Evolutionary conservation across 2,797 vertebrate species (phyloP), one percentile per base, ranked within the genome.

Genomic region (Cossypha polioptera): DNA sequence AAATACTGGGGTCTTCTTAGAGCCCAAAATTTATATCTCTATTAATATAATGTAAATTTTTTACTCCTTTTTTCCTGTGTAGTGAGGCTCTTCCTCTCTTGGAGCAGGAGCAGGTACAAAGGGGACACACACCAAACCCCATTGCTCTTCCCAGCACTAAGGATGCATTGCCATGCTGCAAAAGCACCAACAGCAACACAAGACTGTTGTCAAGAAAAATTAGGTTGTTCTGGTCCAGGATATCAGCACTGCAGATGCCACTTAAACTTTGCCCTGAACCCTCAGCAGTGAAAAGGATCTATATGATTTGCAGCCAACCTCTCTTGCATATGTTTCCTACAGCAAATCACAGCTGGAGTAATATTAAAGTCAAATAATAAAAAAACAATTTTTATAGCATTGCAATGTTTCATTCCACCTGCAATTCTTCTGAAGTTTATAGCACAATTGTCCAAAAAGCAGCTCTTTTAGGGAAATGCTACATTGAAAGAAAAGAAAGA

Each of bases 61-160:
- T 76, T 77, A 11, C 7, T 62, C 3, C 13, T 36, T 78, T 87
- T 2, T n/a, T 47, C 24, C 10, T 57, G 6, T 12, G 7, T 57
- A 36, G 3, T 0, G 0, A 67, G 9, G 12, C 50, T 25, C 35
- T 69, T 51, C 24, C 17, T 51, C 16, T 68, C 25, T 51, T 19
- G 31, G 38, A 81, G 20, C 5, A 53, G 18, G 5, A 71, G 7
- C 11, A 57, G 11, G 13, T 43, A 47, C n/a, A 58, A 33, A 54
- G 29, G 4, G 14, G 11, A 16, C 14, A 53, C 25, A 28, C 40
- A 17, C 3, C 36, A 59, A 31, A 63, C 8, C 33, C 33, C 20
- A 3, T 3, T 74, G 9, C 7, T 71, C 8, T 80, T 76, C 21
- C 9, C 24, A 36, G 24, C 35, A 31, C 14, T 12, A 17, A 33